Base-by-base conservation (phyloP, 2,888 invertebrate species). In the Drosophila paramelanica region DNA sequence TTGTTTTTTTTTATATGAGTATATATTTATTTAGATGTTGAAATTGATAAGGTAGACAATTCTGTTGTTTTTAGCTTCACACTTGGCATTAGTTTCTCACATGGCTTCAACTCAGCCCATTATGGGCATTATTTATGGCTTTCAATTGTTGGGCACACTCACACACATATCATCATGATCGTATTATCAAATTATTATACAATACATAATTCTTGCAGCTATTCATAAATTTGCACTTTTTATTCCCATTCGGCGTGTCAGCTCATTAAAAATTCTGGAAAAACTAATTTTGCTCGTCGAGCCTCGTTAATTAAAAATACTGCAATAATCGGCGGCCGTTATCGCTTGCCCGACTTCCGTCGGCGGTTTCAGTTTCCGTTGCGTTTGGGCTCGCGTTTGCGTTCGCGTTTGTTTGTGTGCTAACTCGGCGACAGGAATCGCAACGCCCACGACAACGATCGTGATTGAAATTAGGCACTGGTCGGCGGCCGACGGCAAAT, bases 41-140 rank as follows among this genome's bases (percentile, higher is more conserved):
- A 58, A 65, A 58, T 79, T 79, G 79, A 79, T 75, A 79, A 75
- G 42, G 45, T 33, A 57, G 76, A 69, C 70, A 69, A 75, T 75
- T 75, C 64, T 55, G 70, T 79, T 75, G 67, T 61, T 55, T 60
- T 23, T 45, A 50, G 66, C 39, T 67, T 67, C 56, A 58, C 86
- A 88, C 76, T 81, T 76, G 66, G 70, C 59, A 60, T 82, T 79
- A 87, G 82, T 89, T 87, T 89, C 81, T 89, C 89, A 87, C 81
- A 89, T 67, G 73, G 88, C 81, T 65, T 51, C 65, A 67, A 67
- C 78, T 82, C 74, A 89, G 56, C 82, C 89, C 82, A 88, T 89
- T 71, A 89, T 81, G 83, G 68, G 45, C 81, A 75, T 79, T 84
- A 84, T 89, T 83, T 83, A 83, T 85, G 72, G 70, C 86, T 64